Percentiles rank a stretch among this genome's conserved stretches.
phyloP scores from a whole-genome alignment of 1,140 invertebrate species.

The Euura saliciscinereae region DNA sequence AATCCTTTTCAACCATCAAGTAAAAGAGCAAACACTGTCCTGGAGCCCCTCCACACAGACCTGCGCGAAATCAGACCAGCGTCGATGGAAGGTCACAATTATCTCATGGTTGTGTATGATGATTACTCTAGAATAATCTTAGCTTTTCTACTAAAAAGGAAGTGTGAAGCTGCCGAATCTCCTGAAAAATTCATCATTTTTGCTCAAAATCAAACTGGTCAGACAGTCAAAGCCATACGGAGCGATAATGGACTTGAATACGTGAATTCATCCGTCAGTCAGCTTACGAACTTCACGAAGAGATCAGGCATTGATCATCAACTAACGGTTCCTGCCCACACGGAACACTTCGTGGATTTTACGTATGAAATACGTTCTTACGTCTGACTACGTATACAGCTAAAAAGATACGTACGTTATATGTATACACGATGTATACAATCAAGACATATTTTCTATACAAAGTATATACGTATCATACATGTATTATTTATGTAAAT shows the following conservation, averaged over 20 bases:
- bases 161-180: constrained; percentile 45
- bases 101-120: constrained; percentile 55
- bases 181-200: constrained; percentile 44
- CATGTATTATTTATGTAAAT: too few relatives aligned
- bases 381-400: too few relatives aligned
- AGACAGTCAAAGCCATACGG: constrained; percentile 38
- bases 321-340: too few relatives aligned
- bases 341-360: too few relatives aligned
- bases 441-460: too few relatives aligned
- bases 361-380: too few relatives aligned
- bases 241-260: constrained; percentile 22
- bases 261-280: not conserved
- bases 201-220: constrained; percentile 44
- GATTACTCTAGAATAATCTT: constrained; percentile 50
- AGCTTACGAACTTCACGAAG: constrained; percentile 11
- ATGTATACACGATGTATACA: too few relatives aligned
- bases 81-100: constrained; percentile 42
- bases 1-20: constrained; percentile 29
- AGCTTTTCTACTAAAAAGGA: constrained; percentile 51
- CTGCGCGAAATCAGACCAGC: constrained; percentile 53
- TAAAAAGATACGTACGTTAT: too few relatives aligned
- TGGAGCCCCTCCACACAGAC: constrained; percentile 50
- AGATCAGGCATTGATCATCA: constrained; percentile 14
- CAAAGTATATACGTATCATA: too few relatives aligned
- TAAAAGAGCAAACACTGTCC: constrained; percentile 17